Base-by-base conservation (phyloP, 2,797 vertebrate genomes). In the Lemur catta region DNA sequence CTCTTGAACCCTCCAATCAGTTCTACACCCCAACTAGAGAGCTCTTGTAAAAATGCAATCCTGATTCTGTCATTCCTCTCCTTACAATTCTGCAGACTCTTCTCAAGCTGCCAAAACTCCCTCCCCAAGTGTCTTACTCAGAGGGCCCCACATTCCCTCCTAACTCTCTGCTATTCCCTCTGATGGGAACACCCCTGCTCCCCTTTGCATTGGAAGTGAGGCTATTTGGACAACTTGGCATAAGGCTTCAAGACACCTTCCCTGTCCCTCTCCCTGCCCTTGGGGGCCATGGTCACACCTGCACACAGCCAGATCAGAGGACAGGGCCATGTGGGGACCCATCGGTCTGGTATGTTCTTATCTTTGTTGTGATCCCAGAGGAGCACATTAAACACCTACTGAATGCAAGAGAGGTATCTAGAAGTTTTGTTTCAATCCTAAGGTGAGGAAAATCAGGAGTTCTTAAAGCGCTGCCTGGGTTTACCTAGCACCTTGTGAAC, bases 101-200 rank as follows among this genome's bases (percentile, higher is more conserved):
- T n/a, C 48, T 9, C 38, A 26, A 9, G 8, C 50, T 7, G 3
- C 84, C 12, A 8, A 26, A 1, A 17, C 13, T 33, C 30, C 2
- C 4, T 28, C 0, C 10, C 26, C 2, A 7, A 7, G 48, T 8
- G 26, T 41, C 48, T 33, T 52, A 6, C 38, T 52, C 13, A 15
- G 24, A 59, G 55, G 22, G 0, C 20, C 22, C 2, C 0, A 2
- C 1, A 4, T 17, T n/a, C 20, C 14, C 10, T 82, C 57, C 48
- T 18, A 26, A 6, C 2, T 38, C 30, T 93, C 35, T n/a, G 12
- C 10, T 26, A 0, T 35, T 61, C 20, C 17, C 1, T 78, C 20
- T 75, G 14, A 9, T 33, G 22, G 33, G 2, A 24, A 6, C 10
- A 41, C 0, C 9, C 22, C 57, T 28, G 12, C 22, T 35, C 38